Base-by-base conservation (phyloP, 2,888 invertebrate species). In the Himalopsyche tibetana region DNA sequence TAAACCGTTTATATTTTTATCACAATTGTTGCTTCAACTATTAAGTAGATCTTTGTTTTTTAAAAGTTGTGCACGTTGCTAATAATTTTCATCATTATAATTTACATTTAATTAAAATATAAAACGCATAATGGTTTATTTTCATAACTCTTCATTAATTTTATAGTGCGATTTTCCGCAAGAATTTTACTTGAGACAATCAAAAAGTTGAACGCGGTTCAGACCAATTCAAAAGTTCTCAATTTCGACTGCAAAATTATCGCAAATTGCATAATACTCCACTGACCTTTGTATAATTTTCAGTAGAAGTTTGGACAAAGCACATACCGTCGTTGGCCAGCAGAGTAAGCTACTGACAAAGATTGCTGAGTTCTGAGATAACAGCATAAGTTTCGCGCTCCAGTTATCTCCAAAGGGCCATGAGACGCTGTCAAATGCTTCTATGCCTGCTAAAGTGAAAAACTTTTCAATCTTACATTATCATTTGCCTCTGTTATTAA, bases 231-330 rank as follows among this genome's bases (percentile, higher is more conserved):
- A 28, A 63, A 63, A 63, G 19, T 19, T 63, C 5, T 5, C 51
- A 15, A 51, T 51, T 19, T 9, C 63, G 19, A 19, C 6, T 63
- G 63, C 11, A 63, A 63, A 63, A 63, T 63, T 63, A 63, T 63
- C 63, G 28, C 63, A 63, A 63, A 63, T 63, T 63, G 63, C 63
- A 63, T n/a, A n/a, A 63, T 63, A 63, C 28, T 63, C 63, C 63
- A 63, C 19, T 63, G 63, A 63, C 63, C 19, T 63, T 63, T 63
- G 63, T 19, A 11, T 63, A 63, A 63, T 63, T 63, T 63, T 63
- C 63, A 9, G 63, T 8, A n/a, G 28, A 63, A 63, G 63, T 63
- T 63, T 63, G 63, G 9, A 19, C 63, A 63, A 63, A 63, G 63
- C 63, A 63, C 63, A 63, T 63, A 63, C 63, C 63, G 28, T 63